Percentiles rank a stretch among this genome's conserved stretches.
phyloP scores from a whole-genome alignment of 2,888 invertebrate species.

The Loripinus fragilis region DNA sequence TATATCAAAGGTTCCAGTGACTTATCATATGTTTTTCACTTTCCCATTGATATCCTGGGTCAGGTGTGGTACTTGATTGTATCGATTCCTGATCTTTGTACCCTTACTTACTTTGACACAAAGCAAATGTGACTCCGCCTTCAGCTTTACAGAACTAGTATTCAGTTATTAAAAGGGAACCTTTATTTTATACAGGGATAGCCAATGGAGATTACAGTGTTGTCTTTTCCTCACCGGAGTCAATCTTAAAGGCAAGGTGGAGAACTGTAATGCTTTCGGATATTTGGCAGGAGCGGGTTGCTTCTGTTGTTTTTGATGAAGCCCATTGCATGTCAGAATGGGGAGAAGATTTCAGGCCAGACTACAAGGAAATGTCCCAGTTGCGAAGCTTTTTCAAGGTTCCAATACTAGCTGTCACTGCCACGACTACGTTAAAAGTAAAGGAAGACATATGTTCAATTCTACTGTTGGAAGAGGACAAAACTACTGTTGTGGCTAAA shows the following conservation, averaged over 20 bases:
- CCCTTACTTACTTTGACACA: too few species aligned
- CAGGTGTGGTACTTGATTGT: too few species aligned
- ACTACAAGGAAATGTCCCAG: slow-evolving; percentile 38
- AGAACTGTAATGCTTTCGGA: slow-evolving; percentile 30
- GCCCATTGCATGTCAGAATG: slow-evolving; percentile 61
- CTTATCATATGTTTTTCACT: too few species aligned
- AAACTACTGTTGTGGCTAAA: slow-evolving; percentile 34
- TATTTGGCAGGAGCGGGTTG: slow-evolving; percentile 33
- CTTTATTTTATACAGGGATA: slow-evolving; percentile 14
- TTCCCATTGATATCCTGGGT: too few species aligned
- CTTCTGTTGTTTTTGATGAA: slow-evolving; percentile 47
- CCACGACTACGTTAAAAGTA: slow-evolving; percentile 38
- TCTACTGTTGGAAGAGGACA: slow-evolving; percentile 29
- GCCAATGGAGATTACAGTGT: slow-evolving; percentile 15
- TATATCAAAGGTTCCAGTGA: too few species aligned
- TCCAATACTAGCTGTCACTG: slow-evolving; percentile 46
- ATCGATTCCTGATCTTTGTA: too few species aligned
- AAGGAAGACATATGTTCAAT: slow-evolving; percentile 43
- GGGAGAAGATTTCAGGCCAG: slow-evolving; percentile 51
- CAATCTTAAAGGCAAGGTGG: slow-evolving; percentile 41
- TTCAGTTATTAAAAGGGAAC: background rate
- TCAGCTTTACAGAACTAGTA: background rate
- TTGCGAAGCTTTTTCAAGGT: slow-evolving; percentile 41
- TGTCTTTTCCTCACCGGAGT: slow-evolving; percentile 29
- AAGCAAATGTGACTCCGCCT: background rate